phyloP scores from a whole-genome alignment of 1,140 invertebrate genomes.

The Leguminivora glycinivorella region DNA sequence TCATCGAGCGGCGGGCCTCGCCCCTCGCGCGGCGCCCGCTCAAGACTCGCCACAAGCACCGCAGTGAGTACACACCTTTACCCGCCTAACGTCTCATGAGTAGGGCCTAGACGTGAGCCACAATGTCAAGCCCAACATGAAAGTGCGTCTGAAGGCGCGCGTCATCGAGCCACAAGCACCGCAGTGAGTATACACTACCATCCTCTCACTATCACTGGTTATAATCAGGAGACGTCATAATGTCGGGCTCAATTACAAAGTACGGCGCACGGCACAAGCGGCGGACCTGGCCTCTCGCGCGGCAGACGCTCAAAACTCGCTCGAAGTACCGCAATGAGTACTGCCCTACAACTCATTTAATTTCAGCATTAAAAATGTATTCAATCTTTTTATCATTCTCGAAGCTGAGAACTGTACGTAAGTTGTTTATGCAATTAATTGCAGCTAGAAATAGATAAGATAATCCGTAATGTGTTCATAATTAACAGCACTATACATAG shows the following conservation, averaged over 20 bases:
- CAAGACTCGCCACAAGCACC: slow-evolving; percentile 85
- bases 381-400: too few species aligned
- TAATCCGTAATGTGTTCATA: neutral
- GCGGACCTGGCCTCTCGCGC: too few species aligned
- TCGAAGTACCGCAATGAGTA: slow-evolving; percentile 75
- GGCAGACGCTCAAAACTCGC: too few species aligned
- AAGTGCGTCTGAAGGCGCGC: slow-evolving; percentile 97
- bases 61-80: neutral
- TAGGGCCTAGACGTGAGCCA: slow-evolving; percentile 27
- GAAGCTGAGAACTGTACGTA: too few species aligned
- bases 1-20: slow-evolving; percentile 93
- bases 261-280: too few species aligned
- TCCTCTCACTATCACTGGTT: too few species aligned
- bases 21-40: slow-evolving; percentile 92
- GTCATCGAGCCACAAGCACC: slow-evolving; percentile 91
- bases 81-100: neutral
- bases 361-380: too few species aligned
- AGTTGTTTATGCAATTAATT: too few species aligned
- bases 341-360: too few species aligned
- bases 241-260: too few species aligned
- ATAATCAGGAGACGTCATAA: too few species aligned
- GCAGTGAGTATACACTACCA: slow-evolving; percentile 1
- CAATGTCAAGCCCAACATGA: slow-evolving; percentile 98
- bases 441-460: neutral
- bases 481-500: neutral